phyloP scores from a whole-genome alignment of 2,797 vertebrate genomes.

The Hemitrygon akajei region DNA sequence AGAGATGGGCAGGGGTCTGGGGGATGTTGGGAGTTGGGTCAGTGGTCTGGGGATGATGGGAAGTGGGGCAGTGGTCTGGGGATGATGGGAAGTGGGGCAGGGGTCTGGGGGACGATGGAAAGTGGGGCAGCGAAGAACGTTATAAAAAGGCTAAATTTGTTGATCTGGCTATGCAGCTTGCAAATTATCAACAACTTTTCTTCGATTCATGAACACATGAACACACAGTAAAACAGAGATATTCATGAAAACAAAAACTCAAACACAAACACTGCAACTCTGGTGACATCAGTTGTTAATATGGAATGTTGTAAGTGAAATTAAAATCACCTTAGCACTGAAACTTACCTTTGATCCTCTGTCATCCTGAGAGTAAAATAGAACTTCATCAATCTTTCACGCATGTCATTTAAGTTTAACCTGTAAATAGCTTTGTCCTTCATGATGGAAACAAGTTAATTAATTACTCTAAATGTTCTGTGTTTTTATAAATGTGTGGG shows the following conservation, averaged over 20 bases:
- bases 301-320: neutral
- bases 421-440: neutral
- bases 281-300: neutral
- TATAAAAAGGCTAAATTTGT: neutral
- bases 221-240: neutral
- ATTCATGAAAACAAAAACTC: neutral
- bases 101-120: neutral
- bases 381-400: constrained; percentile 33
- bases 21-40: no score
- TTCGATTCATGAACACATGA: neutral
- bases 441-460: constrained; percentile 2
- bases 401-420: neutral
- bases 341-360: constrained; percentile 27
- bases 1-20: neutral
- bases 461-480: neutral
- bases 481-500: neutral
- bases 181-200: neutral
- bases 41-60: neutral
- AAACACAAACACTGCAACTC: constrained; percentile 3
- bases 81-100: neutral
- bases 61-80: neutral
- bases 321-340: neutral
- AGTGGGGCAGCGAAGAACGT: neutral
- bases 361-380: constrained; percentile 34
- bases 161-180: neutral